Base-by-base conservation (phyloP, 1,140 invertebrate genomes). In the Rhopalosiphum maidis region DNA sequence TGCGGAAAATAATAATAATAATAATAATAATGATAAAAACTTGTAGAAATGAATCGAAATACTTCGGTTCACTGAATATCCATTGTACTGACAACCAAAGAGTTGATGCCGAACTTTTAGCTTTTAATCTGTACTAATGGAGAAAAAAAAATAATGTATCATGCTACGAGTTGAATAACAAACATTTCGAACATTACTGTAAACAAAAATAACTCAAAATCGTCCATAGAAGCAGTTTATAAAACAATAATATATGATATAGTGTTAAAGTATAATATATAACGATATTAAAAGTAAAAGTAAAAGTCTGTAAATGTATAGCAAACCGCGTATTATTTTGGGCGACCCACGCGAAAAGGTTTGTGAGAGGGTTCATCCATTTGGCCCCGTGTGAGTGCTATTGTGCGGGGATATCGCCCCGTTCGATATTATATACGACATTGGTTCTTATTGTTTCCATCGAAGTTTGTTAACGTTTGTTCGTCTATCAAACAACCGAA, bases 61-160 rank as follows among this genome's bases (percentile, higher is more conserved):
- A 77, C n/a, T 77, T 77, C 60, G 60, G 60, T 77, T 77, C 60
- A 77, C 60, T 77, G 60, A 77, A 77, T 77, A 77, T 68, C 30
- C 30, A 68, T 77, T 77, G 60, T 77, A 77, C n/a, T 77, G 30
- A n/a, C n/a, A 77, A 77, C 30, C 30, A n/a, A 77, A 77, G 60
- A 77, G 60, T 77, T 77, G 30, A 77, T 77, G 60, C n/a, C 60
- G 30, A 77, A 77, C 60, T 77, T 77, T 77, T 77, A 77, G 60
- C n/a, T 77, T 77, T 77, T 77, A 77, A 77, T 77, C 60, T 77
- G 60, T 77, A 77, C 60, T 77, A 77, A 77, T 77, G 60, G 60
- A 77, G 60, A 77, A 77, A 77, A 68, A 55, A 55, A 77, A n/a
- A 77, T 77, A 77, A 77, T 9, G 60, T 35, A 77, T n/a, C n/a